Base-by-base conservation (phyloP, 2,113 vertebrate genomes). In the Neogale vison region DNA sequence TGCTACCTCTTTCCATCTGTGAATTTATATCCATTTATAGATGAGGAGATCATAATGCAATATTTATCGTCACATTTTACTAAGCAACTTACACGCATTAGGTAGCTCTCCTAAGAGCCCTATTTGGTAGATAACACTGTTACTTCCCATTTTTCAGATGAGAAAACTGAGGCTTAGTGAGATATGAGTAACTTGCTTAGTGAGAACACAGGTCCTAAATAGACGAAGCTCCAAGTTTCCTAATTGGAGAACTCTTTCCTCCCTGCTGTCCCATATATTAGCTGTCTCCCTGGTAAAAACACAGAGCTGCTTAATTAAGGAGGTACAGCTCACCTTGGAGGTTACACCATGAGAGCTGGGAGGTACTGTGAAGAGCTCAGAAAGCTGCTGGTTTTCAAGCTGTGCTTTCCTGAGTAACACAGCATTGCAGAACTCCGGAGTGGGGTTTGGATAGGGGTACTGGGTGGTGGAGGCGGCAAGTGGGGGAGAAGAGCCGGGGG, bases 141-240 rank as follows among this genome's bases (percentile, higher is more conserved):
- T 92, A 29, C 52, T 95, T 87, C 52, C 65, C 23, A 79, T 79
- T 90, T 93, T 86, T 82, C 6, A 86, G 77, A 23, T 52, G 90
- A 94, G 72, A 65, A 82, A 90, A 81, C 21, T 29, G n/a, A 90
- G 63, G 23, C 47, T 96, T 65, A 89, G 72, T 7, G 39, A 90
- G n/a, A 71, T 95, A 83, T 50, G 45, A 90, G 71, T 90, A 83
- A 80, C 26, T 96, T 74, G 5, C 61, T 87, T 87, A 36, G 26
- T 47, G 59, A 94, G 21, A 85, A 79, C 14, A 55, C 3, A 42
- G 15, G 10, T n/a, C 65, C 20, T 96, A 47, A 50, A 65, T 45
- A 87, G 47, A 65, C 15, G 52, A 18, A 52, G 55, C 65, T 85
- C 1, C 4, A 59, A 4, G 9, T n/a, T 85, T 88, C 95, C 34